Evolutionary conservation across 1,140 invertebrate genomes (phyloP), one percentile per base, ranked within the genome.

Genomic region (Leptoteleia sp.): DNA sequence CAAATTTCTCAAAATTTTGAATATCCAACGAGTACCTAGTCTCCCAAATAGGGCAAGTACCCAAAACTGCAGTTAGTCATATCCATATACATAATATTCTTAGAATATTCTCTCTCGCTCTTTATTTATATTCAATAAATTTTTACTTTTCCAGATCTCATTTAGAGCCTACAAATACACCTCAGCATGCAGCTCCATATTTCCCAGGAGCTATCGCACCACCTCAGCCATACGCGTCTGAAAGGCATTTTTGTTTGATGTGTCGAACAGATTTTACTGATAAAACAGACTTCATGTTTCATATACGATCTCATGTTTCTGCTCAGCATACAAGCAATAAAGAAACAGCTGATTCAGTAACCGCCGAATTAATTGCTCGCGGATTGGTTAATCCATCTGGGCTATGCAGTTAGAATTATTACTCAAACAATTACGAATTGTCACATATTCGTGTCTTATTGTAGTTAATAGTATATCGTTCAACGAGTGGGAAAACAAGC

Each of bases 281-380:
- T 43, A 93, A 93, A 83, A 90, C 92, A 4, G 92, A 93, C 83
- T 93, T 93, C 70, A 92, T 93, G 91, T 93, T 93, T 81, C 93
- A 94, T 81, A 91, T 94, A 16, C 87, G 92, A 48, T 92, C 92
- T 1, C 93, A 94, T 81, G 93, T 93, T 45, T 92, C 92, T 71
- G 64, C 79, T 2, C 84, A 87, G 4, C 85, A 86, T 35, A 81
- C 81, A 17, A 81, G 65, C 9, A 76, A 79, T 1, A 90, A 89
- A 70, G 84, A 86, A 27, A 76, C 79, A 1, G 89, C 89, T 33
- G 92, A 92, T 67, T 90, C 91, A 0, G 90, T 92, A 0, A 92
- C 92, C 0, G 92, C 92, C 0, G 92, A 93, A 57, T 88, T 92
- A 17, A 89, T 93, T 38, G 92, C 92, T 1, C 88, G 92, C 19